These are phyloP conservation scores for Rutilus rutilus DNA, from an alignment of 2,113 vertebrate genomes.

Conservation along the genomic window DNA sequence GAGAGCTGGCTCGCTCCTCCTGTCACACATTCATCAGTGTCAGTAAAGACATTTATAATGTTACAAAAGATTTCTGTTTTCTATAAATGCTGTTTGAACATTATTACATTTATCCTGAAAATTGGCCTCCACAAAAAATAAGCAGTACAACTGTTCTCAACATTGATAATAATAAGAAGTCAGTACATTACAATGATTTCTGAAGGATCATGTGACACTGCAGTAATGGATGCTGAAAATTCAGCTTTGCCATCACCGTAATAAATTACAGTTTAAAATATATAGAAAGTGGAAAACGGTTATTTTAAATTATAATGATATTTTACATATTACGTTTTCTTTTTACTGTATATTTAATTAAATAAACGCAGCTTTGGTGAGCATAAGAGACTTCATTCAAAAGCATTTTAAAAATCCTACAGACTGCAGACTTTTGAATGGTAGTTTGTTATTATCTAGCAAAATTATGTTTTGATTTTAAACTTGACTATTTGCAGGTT, in stretches of 20 bases:
- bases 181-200: background rate
- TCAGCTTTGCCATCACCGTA: background rate
- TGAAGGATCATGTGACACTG: background rate
- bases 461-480: background rate
- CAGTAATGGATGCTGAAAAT: background rate
- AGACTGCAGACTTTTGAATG: background rate
- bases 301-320: too few relatives aligned
- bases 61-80: too few relatives aligned
- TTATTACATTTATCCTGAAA: background rate
- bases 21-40: background rate
- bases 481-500: constrained; percentile 72
- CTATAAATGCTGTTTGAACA: too few relatives aligned
- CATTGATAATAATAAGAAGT: background rate
- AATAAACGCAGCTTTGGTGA: too few relatives aligned
- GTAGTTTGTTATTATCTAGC: background rate
- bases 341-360: too few relatives aligned
- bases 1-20: too few relatives aligned
- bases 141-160: background rate
- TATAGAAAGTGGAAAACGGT: too few relatives aligned
- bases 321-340: too few relatives aligned
- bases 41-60: background rate
- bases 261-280: too few relatives aligned
- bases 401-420: background rate
- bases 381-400: too few relatives aligned
- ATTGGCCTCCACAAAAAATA: background rate